These are phyloP conservation scores for Mya arenaria DNA, from an alignment of 1,140 invertebrate species.

Conservation along the genomic window DNA sequence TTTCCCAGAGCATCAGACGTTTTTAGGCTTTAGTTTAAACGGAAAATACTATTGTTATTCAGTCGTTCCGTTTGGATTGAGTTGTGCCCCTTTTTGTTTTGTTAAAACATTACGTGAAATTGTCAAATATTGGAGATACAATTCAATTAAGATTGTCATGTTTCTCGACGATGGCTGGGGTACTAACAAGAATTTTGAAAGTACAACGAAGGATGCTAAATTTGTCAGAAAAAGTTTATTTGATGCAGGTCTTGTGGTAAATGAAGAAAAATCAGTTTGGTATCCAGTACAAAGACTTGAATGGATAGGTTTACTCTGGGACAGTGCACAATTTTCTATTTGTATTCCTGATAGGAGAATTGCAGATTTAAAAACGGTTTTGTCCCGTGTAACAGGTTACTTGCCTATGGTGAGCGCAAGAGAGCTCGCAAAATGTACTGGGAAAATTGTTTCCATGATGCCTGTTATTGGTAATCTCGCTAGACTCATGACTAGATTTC, in stretches of 20 bases:
- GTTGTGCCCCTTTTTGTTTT: no score
- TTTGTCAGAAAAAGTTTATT: neutral
- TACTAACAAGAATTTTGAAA: no score
- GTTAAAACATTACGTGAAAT: no score
- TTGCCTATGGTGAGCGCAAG: neutral
- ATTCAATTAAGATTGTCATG: no score
- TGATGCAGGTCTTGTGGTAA: constrained; percentile 3
- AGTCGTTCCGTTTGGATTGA: no score
- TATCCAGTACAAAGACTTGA: neutral
- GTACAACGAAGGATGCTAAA: neutral
- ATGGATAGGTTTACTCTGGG: constrained; percentile 20
- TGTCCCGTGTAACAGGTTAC: neutral
- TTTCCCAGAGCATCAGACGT: no score
- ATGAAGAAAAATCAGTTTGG: constrained; percentile 22
- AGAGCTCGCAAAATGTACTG: neutral
- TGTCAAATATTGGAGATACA: no score
- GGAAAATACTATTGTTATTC: no score
- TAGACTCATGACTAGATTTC: neutral
- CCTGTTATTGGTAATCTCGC: constrained; percentile 7
- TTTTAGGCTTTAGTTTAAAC: no score
- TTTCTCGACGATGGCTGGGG: no score
- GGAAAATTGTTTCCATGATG: constrained; percentile 25
- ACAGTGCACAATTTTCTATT: neutral
- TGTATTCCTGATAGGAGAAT: neutral
- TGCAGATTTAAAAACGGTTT: neutral